Evolutionary conservation across 2,888 invertebrate genomes (phyloP), one percentile per base, ranked within the genome.

Genomic region (Phortica okadai): DNA sequence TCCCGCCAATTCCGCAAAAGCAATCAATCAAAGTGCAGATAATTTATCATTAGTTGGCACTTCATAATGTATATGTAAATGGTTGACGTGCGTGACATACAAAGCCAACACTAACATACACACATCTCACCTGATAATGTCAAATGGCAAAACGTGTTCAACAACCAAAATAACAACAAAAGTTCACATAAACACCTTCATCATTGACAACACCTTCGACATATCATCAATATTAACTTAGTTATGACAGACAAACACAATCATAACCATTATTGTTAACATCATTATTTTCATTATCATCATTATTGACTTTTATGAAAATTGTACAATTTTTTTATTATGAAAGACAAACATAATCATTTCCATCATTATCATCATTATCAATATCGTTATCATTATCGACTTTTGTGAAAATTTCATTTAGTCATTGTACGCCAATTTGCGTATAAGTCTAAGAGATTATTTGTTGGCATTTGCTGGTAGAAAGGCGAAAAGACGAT

Each of bases 391-490:
- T 8, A 42, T 72, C 69, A 54, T 56, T 21, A 33, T 72, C 56
- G 41, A 41, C 69, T 50, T 21, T 11, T 6, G 2, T 25, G 25
- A n/a, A 72, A 72, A 54, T 72, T 72, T 25, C 54, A 72, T 72
- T 56, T 72, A 75, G 78, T 75, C 80, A 82, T 83, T 82, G 78
- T 81, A 77, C 73, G 78, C 72, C 84, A 83, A 80, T 83, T 84
- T 79, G 79, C 69, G 76, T 79, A 70, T 11, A 77, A 73, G 76
- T 74, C 74, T 64, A 75, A 77, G 44, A 76, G 76, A 80, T 83
- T 86, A 83, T 86, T 86, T 84, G 82, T 80, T 50, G 1, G 50
- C 10, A 50, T 50, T 50, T 11, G 8, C 6, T 50, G 2, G 21
- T 10, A 10, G 41, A 33, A 64, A 64, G 21, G 11, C 10, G 6